Base-by-base conservation (phyloP, 2,797 vertebrate species). In the Miichthys miiuy region DNA sequence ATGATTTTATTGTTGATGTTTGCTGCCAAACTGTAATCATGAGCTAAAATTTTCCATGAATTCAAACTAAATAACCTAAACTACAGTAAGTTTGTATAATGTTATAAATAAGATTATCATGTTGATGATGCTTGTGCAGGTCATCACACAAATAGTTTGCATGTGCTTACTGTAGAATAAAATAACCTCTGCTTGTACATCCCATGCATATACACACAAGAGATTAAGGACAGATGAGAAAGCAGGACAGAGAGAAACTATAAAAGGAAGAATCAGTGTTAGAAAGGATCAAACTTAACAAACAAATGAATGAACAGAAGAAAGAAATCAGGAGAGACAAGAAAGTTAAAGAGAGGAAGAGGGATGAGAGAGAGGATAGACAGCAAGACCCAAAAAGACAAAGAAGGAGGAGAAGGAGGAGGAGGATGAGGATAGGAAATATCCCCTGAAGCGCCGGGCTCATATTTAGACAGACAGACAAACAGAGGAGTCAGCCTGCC, bases 391-490 rank as follows among this genome's bases (percentile, higher is more conserved):
- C 42, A 67, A 56, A 76, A 68, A 83, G 61, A 83, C 38, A 61
- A 72, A 75, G 46, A 4, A 82, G 58, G 52, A 48, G 64, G 57
- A 81, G n/a, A 46, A 68, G 34, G 12, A 81, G 68, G 51, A 42
- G 69, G 69, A 79, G 38, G 48, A 38, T 38, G 25, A 81, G 41
- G 21, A 75, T 62, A 46, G 44, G 80, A 85, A 88, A 58, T 67
- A 73, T 87, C 51, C 79, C 88, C 82, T 18, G 54, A 80, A 87
- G 89, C 73, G 0, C 68, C 83, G 6, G 27, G 68, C 73, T 90
- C 85, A 81, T 84, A 84, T 89, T 88, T 84, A 87, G 78, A 89
- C 86, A 84, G 80, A 88, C 75, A 74, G 83, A 87, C 80, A 84
- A 80, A 87, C 82, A 79, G 79, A 82, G 65, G 72, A 87, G 77